Evolutionary conservation across 2,113 vertebrate species (phyloP), one percentile per base, ranked within the genome.

Genomic region (Antigone vipio): DNA sequence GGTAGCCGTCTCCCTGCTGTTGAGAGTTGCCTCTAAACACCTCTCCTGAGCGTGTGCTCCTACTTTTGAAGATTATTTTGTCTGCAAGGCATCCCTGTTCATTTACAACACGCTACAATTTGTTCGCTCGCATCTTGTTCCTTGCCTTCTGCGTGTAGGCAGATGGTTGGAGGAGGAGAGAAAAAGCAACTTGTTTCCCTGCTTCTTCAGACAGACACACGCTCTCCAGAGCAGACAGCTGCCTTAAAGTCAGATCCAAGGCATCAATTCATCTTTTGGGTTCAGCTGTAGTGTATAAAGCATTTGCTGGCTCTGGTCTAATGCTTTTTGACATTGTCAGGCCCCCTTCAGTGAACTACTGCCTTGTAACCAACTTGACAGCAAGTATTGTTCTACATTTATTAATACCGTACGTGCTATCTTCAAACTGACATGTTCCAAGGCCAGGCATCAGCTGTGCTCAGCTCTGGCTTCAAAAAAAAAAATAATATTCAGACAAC

Each of bases 331-430:
- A 96, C 93, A 56, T 76, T 89, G 90, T 96, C 95, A 92, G 88
- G 30, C 85, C 88, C 86, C 90, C 84, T 92, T 88, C 86, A 93
- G 94, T 84, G 81, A 93, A 71, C 78, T 71, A 58, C 72, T 92
- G 94, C 89, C 87, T 96, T 90, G 92, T 93, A 97, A 93, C 75
- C 92, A 85, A 87, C 81, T 90, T 96, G 97, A 97, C 96, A 97
- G 96, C 86, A 90, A 97, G 85, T 87, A 95, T 86, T 97, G 95
- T 96, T 95, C 85, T 89, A 77, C 68, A 49, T 92, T 93, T 96
- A 93, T 96, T 94, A 96, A 93, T 85, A 92, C 55, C 5, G 4
- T 78, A 59, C 6, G 0, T 68, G 92, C 24, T 42, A 69, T 73
- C 92, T 95, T 92, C 90, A 69, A 59, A 89, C 44, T 73, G 94